Evolutionary conservation across 1,140 invertebrate genomes (phyloP).

Genomic region (Neodiprion fabricii): DNA sequence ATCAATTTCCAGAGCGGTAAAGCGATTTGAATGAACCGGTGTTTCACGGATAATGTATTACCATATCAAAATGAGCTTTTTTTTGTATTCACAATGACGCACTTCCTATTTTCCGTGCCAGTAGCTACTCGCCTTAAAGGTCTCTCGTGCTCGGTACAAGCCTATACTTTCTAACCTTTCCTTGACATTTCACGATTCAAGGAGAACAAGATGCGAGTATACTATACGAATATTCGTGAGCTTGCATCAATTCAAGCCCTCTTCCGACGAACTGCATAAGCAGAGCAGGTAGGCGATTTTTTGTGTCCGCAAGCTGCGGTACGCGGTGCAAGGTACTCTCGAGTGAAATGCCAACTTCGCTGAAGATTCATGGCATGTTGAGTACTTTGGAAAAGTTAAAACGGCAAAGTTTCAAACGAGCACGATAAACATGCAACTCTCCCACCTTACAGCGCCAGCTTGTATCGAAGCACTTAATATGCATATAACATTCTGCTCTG

Average conservation of each 20-base stretch:
- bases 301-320: background rate
- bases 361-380: background rate
- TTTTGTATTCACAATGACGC: no score
- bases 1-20: no score
- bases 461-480: background rate
- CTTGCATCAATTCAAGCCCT: background rate
- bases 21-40: no score
- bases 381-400: background rate
- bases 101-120: background rate
- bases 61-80: no score
- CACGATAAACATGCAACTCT: background rate
- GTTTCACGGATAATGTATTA: no score
- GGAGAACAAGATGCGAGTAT: background rate
- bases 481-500: background rate
- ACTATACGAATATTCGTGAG: background rate
- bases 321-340: background rate
- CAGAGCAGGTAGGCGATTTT: background rate
- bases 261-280: background rate
- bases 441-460: background rate
- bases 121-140: background rate
- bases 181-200: background rate
- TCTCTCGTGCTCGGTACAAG: background rate
- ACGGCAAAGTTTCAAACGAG: conserved; percentile 1
- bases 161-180: background rate
- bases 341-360: background rate